Conservation (phyloP, 2,797 vertebrate species). For the Acipenser oxyrinchus region DNA sequence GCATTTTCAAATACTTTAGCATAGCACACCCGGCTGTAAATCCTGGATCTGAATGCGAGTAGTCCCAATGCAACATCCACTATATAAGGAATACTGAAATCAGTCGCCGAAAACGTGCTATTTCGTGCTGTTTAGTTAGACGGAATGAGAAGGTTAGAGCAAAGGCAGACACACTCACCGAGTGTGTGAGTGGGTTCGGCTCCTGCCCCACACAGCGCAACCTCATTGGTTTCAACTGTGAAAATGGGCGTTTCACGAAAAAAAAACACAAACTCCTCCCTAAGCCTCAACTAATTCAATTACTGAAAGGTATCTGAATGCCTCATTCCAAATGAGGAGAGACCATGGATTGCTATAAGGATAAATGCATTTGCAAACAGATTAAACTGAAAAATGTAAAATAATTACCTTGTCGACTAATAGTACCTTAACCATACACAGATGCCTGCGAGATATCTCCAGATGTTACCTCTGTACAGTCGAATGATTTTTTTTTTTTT, state of each 20-base stretch:
- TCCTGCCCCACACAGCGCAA: conserved; percentile 51
- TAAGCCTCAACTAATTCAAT: conserved; percentile 81
- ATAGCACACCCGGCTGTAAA: conserved; percentile 42
- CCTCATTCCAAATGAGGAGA: conserved; percentile 31
- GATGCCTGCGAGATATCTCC: background rate
- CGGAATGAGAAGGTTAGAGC: conserved; percentile 44
- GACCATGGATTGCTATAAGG: conserved; percentile 33
- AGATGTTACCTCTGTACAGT: too few relatives aligned
- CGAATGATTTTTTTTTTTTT: too few relatives aligned
- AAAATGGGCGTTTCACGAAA: conserved; percentile 61
- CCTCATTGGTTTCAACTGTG: conserved; percentile 69
- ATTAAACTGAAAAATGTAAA: conserved; percentile 34
- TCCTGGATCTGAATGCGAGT: conserved; percentile 35
- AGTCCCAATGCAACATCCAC: conserved; percentile 50
- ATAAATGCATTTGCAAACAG: conserved; percentile 23
- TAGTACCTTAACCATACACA: conserved; percentile 16
- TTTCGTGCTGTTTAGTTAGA: conserved; percentile 54
- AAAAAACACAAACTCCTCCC: conserved; percentile 52
- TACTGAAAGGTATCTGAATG: conserved; percentile 50
- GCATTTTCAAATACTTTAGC: conserved; percentile 39
- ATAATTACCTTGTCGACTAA: conserved; percentile 30
- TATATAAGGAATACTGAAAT: conserved; percentile 38
- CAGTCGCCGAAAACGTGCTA: conserved; percentile 53
- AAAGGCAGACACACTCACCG: conserved; percentile 55
- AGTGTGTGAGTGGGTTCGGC: conserved; percentile 53